Evolutionary conservation across 2,797 vertebrate genomes (phyloP).

Genomic region (Cyprinella venusta): DNA sequence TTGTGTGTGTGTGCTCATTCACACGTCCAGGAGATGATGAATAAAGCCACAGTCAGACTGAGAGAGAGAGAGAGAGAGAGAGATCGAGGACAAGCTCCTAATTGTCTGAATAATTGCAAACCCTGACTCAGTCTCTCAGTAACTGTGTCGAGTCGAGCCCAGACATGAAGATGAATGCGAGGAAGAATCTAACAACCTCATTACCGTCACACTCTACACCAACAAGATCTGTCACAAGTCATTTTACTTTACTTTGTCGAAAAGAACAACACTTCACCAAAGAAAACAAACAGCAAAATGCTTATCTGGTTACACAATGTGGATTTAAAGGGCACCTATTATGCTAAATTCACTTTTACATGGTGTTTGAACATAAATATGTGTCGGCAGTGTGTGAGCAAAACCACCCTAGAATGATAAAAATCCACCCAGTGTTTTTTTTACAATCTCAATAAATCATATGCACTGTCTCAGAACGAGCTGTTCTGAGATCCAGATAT

Average conservation of each 20-base stretch:
- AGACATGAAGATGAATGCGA: constrained; percentile 62
- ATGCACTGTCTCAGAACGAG: too few species aligned
- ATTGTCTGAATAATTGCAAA: constrained; percentile 78
- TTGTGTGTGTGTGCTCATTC: constrained; percentile 43
- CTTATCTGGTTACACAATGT: not conserved
- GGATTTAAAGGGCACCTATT: too few species aligned
- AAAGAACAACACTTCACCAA: constrained; percentile 4
- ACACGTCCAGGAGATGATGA: constrained; percentile 62
- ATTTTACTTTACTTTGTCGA: constrained; percentile 27
- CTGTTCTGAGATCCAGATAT: too few species aligned
- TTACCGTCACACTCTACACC: constrained; percentile 29
- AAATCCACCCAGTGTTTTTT: too few species aligned
- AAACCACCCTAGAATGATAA: too few species aligned
- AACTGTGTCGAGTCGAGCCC: constrained; percentile 59
- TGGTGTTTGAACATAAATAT: too few species aligned
- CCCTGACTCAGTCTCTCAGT: constrained; percentile 70
- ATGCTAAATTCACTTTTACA: too few species aligned
- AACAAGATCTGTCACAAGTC: constrained; percentile 41
- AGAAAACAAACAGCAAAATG: not conserved
- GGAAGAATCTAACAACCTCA: constrained; percentile 25
- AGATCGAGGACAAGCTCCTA: constrained; percentile 70
- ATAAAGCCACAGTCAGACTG: constrained; percentile 63
- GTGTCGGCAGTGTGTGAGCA: too few species aligned
- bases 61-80: constrained; percentile 64
- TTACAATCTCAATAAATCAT: too few species aligned